Evolutionary conservation across 2,888 invertebrate genomes (phyloP).

Genomic region (Crocallis elinguaria): DNA sequence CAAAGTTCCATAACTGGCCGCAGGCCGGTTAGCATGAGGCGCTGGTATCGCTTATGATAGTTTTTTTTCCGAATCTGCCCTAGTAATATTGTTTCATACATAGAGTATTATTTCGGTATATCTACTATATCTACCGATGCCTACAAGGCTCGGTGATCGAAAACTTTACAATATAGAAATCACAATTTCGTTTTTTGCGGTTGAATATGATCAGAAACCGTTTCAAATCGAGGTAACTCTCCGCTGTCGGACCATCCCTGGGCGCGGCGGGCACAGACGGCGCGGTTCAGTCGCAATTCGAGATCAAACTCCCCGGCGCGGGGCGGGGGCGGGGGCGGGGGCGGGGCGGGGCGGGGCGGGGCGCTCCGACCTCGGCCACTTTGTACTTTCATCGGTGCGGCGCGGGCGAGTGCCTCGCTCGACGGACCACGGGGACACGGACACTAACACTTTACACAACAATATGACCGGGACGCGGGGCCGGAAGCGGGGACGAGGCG

Average conservation of each 20-base stretch:
- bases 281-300: constrained; percentile 49
- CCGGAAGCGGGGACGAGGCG: constrained; percentile 19
- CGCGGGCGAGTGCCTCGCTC: constrained; percentile 18
- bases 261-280: constrained; percentile 1
- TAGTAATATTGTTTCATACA: too few species aligned
- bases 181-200: not conserved
- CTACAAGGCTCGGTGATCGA: too few species aligned
- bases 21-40: too few species aligned
- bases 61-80: too few species aligned
- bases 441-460: too few species aligned
- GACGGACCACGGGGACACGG: too few species aligned
- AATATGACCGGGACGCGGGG: constrained; percentile 46
- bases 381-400: constrained; percentile 33
- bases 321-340: constrained; percentile 18
- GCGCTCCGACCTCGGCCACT: constrained; percentile 17
- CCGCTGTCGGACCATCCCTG: not conserved
- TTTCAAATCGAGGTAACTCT: too few species aligned
- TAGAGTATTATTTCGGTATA: too few species aligned
- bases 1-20: too few species aligned
- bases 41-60: too few species aligned
- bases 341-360: constrained; percentile 23
- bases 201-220: not conserved
- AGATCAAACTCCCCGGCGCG: constrained; percentile 68
- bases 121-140: too few species aligned
- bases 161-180: too few species aligned